Conservation (phyloP, 2,113 vertebrate genomes). For the Pangasianodon gigas region DNA sequence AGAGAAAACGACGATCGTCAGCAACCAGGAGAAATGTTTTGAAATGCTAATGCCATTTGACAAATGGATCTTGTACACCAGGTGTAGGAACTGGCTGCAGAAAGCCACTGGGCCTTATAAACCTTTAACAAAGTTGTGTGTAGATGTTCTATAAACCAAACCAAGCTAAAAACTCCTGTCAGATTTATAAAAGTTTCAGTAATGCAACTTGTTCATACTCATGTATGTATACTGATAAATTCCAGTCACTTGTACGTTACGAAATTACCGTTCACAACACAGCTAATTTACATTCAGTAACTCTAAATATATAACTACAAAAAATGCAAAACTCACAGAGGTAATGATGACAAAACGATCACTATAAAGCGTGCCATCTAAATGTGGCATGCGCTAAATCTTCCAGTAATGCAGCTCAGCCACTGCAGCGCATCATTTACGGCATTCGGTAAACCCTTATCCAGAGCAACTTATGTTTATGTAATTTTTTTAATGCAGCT, state of each 20-base stretch:
- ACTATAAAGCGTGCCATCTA: neutral
- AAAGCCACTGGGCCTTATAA: neutral
- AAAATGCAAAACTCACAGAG: neutral
- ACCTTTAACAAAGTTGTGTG: neutral
- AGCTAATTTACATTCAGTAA: neutral
- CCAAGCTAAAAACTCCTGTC: neutral
- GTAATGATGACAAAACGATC: neutral
- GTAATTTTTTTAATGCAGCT: too few species aligned
- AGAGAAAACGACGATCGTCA: neutral
- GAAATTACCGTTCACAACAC: neutral
- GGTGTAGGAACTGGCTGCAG: neutral
- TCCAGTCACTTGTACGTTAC: neutral
- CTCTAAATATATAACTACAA: neutral
- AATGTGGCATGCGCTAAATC: neutral
- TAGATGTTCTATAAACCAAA: neutral
- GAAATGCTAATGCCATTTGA: neutral
- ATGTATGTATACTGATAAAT: neutral
- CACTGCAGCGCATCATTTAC: neutral
- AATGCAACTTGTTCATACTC: neutral
- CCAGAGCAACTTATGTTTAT: too few species aligned
- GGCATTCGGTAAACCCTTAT: too few species aligned
- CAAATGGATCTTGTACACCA: neutral
- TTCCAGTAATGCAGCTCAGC: neutral
- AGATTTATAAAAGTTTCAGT: neutral
- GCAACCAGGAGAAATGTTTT: neutral